Conservation (phyloP, 1,140 invertebrate genomes). For the Aphidius ervi region DNA sequence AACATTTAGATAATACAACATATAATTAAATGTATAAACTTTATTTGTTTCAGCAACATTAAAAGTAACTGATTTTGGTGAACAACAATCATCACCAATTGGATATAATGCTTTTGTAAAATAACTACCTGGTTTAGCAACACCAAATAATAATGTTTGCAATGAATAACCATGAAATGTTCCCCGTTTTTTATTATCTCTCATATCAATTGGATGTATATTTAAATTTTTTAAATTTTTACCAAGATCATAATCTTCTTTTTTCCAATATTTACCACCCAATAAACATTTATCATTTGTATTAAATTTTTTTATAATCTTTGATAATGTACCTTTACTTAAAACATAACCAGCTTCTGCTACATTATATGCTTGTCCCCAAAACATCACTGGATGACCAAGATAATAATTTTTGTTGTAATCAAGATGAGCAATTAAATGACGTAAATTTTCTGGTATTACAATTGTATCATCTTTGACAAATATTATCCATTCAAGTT, state of each 20-base stretch:
- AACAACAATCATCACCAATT: conserved; percentile 44
- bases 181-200: conserved; percentile 46
- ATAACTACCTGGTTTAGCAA: conserved; percentile 46
- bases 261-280: conserved; percentile 55
- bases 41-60: conserved; percentile 48
- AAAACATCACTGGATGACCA: conserved; percentile 51
- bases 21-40: conserved; percentile 51
- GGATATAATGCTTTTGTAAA: conserved; percentile 52
- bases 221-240: conserved; percentile 49
- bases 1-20: conserved; percentile 50
- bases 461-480: conserved; percentile 53
- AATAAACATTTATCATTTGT: conserved; percentile 42
- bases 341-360: conserved; percentile 55
- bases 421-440: conserved; percentile 46
- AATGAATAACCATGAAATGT: conserved; percentile 55
- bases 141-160: conserved; percentile 50
- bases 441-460: conserved; percentile 52
- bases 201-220: conserved; percentile 52
- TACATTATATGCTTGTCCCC: conserved; percentile 53
- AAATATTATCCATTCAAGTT: conserved; percentile 51
- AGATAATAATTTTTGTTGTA: conserved; percentile 49
- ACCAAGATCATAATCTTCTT: conserved; percentile 58
- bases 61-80: conserved; percentile 48
- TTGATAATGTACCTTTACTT: conserved; percentile 43
- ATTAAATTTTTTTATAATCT: conserved; percentile 45